Evolutionary conservation across 2,113 vertebrate genomes (phyloP), one percentile per base, ranked within the genome.

Genomic region (Otocyon megalotis): DNA sequence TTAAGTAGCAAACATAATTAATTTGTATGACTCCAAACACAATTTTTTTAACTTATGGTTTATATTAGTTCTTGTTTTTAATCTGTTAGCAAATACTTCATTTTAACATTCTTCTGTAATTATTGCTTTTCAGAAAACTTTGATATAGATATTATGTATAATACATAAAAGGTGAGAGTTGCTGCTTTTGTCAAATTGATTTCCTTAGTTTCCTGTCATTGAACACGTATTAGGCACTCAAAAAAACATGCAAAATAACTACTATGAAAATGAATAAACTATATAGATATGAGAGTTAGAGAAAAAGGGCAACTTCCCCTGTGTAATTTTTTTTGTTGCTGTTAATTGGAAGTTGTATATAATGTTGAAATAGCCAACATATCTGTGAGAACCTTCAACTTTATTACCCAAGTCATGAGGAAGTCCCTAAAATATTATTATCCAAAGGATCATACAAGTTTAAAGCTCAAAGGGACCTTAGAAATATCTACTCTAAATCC

Each of bases 21-120:
- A 96, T 88, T 74, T 97, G 17, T 79, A 98, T 53, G 60, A 90
- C 93, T 94, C 97, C 79, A 88, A 90, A 82, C 95, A 94, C 88
- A 77, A 26, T 80, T 62, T 76, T 88, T 60, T 63, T 62, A 89
- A 90, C 15, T 80, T 35, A 32, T 11, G 4, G 12, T 43, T 77
- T 77, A 48, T 58, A 22, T 79, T 56, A 48, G 26, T 63, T 26
- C 35, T 87, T 92, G 2, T 54, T 74, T 95, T 62, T 37, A 83
- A 67, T 67, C 20, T 81, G 16, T 13, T 20, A 85, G 54, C 26
- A 95, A 88, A 58, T 24, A 83, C 71, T 87, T 53, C 16, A 50
- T 60, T 24, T 93, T 81, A 81, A 54, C 2, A 58, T 37, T 67
- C 14, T 88, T 90, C 28, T 63, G 5, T 91, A 89, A 95, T 92